Conservation (phyloP, 2,888 invertebrate species). For the Biston stratarius region DNA sequence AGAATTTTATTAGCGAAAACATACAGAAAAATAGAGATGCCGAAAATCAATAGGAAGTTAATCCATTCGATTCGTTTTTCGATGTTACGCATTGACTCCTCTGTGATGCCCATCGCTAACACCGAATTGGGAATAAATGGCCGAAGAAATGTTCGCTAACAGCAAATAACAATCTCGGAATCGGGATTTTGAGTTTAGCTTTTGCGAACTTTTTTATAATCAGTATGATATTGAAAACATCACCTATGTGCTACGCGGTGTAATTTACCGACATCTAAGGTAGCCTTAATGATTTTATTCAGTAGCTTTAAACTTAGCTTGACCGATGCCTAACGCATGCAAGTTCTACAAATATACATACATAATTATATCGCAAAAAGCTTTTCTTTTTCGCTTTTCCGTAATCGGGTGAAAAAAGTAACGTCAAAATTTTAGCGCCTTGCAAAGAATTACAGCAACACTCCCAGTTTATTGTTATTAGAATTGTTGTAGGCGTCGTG, state of each 20-base stretch:
- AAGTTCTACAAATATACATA: too few relatives aligned
- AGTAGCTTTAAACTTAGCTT: too few relatives aligned
- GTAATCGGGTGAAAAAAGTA: too few relatives aligned
- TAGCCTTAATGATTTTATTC: too few relatives aligned
- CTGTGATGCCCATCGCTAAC: constrained; percentile 31
- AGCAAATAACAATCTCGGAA: constrained; percentile 8
- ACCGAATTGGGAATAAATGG: constrained; percentile 8
- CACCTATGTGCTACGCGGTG: neutral
- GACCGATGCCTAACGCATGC: too few relatives aligned
- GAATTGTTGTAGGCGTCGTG: constrained; percentile 3
- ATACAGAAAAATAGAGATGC: constrained; percentile 22
- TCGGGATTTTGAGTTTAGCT: constrained; percentile 11
- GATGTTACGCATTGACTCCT: constrained; percentile 28
- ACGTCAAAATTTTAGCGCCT: constrained; percentile 3
- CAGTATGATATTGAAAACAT: neutral
- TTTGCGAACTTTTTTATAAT: constrained; percentile 19
- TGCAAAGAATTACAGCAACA: neutral
- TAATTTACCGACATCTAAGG: too few relatives aligned
- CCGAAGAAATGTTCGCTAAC: constrained; percentile 15
- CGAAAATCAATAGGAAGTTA: constrained; percentile 35
- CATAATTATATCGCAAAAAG: too few relatives aligned
- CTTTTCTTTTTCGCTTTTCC: too few relatives aligned
- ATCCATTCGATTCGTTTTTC: constrained; percentile 39
- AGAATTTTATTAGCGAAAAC: constrained; percentile 11
- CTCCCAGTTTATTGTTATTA: constrained; percentile 6